These are phyloP conservation scores for Temnothorax curvispinosus DNA, from an alignment of 1,140 invertebrate species.

Conservation along the genomic window DNA sequence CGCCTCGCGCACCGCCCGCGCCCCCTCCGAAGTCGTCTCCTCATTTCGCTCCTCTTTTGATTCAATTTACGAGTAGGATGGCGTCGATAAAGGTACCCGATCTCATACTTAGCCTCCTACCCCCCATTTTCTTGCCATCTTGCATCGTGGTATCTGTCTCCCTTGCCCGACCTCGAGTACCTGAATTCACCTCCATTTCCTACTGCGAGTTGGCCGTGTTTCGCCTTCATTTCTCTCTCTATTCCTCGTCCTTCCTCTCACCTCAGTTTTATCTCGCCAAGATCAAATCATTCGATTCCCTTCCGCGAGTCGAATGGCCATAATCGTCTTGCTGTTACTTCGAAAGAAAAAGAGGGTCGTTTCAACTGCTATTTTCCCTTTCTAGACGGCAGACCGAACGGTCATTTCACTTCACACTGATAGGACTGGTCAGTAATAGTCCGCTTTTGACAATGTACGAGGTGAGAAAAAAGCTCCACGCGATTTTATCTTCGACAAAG, in stretches of 20 bases:
- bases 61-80: conserved; percentile 84
- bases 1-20: conserved; percentile 57
- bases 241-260: background rate
- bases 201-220: conserved; percentile 62
- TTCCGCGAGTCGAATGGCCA: conserved; percentile 74
- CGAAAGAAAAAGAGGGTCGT: conserved; percentile 70
- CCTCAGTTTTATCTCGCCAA: conserved; percentile 74
- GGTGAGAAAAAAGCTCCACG: background rate
- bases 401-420: conserved; percentile 66
- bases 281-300: conserved; percentile 81
- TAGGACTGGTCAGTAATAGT: conserved; percentile 54
- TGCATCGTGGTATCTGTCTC: conserved; percentile 60
- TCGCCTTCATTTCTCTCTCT: conserved; percentile 58
- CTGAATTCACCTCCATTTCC: conserved; percentile 58
- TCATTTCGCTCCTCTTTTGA: conserved; percentile 80
- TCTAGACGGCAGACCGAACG: conserved; percentile 56
- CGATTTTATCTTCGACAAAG: conserved; percentile 11
- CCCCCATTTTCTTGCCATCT: conserved; percentile 33
- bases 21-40: conserved; percentile 29
- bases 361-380: conserved; percentile 57
- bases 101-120: conserved; percentile 58
- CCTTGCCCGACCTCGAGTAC: conserved; percentile 70
- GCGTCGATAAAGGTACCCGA: conserved; percentile 80
- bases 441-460: conserved; percentile 46
- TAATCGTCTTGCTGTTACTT: conserved; percentile 70